Evolutionary conservation across 2,113 vertebrate species (phyloP), one percentile per base, ranked within the genome.

Genomic region (Cavia porcellus): DNA sequence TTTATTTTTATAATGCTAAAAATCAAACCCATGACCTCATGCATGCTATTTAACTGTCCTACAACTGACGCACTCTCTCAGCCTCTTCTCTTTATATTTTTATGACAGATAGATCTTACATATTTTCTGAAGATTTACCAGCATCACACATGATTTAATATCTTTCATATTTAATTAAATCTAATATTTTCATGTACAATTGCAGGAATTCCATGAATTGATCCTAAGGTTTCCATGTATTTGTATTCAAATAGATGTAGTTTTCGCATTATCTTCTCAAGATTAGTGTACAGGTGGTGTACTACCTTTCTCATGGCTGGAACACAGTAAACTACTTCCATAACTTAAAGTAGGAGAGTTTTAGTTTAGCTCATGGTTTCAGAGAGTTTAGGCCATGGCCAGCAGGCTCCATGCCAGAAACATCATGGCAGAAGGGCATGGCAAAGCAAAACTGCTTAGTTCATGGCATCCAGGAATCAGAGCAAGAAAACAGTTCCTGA

Each of bases 141-240:
- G 5, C 55, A 80, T 50, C 47, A 77, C n/a, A 75, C 28, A 52
- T 28, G 13, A 80, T 32, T 35, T 93, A 47, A 55, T 47, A 20
- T 42, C 90, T 96, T 84, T 10, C 25, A 93, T 32, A n/a, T 70
- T 75, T 64, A 47, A 77, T 84, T 81, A 81, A 84, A 82, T 47
- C 38, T 5, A 20, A 85, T 28, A 14, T 47, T 77, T 96, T 88
- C 30, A 19, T 14, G 2, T 9, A 52, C 28, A 88, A 28, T 13
- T 47, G 7, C n/a, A 95, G 19, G 77, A 96, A 70, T 12, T 55
- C 72, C 92, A 25, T 59, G 10, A 87, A 95, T 19, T 19, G 17
- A 0, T 79, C 28, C 35, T 64, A 80, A 50, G 17, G 59, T 80
- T 75, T 96, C 22, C 59, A 66, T 72, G 74, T 92, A 38, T 38